Evolutionary conservation across 2,113 vertebrate genomes (phyloP).

Genomic region (Rhynchopsitta pachyrhyncha): DNA sequence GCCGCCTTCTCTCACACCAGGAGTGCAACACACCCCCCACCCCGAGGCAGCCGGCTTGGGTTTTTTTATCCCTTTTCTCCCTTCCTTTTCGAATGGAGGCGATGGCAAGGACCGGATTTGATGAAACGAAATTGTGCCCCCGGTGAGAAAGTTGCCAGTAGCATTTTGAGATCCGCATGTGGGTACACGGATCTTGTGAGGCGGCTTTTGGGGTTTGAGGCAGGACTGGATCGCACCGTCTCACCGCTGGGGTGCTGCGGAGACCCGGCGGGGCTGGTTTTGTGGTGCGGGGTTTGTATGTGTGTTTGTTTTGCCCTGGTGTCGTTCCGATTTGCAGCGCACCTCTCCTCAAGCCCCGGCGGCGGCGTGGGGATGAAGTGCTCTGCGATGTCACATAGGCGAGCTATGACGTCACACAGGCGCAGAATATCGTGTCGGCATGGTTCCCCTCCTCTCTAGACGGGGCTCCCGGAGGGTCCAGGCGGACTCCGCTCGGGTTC

Average conservation of each 20-base stretch:
- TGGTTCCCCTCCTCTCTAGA: background rate
- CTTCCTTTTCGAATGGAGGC: background rate
- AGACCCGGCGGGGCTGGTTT: background rate
- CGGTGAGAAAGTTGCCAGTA: background rate
- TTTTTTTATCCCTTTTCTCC: background rate
- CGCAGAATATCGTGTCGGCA: background rate
- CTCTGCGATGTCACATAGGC: background rate
- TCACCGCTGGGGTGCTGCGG: background rate
- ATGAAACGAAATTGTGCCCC: background rate
- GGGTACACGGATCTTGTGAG: background rate
- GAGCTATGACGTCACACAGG: background rate
- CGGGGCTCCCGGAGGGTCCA: background rate
- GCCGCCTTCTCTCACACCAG: background rate
- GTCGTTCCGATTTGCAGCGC: background rate
- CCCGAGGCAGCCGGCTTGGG: background rate
- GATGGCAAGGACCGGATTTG: background rate
- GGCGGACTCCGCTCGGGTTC: background rate
- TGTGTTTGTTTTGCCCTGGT: background rate
- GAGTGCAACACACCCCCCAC: background rate
- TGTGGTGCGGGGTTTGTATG: background rate
- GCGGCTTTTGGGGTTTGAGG: accelerated
- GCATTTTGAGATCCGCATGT: accelerated
- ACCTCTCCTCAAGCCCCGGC: accelerated
- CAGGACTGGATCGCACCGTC: background rate
- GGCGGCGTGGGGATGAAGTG: too few species aligned